Base-by-base conservation (phyloP, 2,797 vertebrate genomes). In the Toxotes lorentzi region DNA sequence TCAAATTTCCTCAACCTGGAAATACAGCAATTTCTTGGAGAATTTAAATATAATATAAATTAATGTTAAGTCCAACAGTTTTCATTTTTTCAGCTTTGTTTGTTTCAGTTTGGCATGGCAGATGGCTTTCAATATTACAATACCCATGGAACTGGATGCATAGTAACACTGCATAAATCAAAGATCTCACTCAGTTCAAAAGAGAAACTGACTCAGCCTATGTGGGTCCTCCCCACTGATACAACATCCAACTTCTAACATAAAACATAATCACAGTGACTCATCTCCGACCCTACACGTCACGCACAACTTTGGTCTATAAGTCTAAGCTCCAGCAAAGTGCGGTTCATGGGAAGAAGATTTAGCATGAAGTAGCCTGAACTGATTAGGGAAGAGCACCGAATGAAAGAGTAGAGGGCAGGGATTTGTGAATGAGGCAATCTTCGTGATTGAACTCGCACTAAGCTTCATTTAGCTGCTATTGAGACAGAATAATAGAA, bases 401-500 rank as follows among this genome's bases (percentile, higher is more conserved):
- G 56, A 65, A 50, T 41, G 23, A 66, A 38, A n/a, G 54, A 58
- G 62, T 40, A 58, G 74, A 84, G 76, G 81, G 73, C 56, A 60
- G 16, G 60, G 63, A 68, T 77, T 74, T 71, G 69, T 76, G 73
- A 84, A 75, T 75, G 81, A 79, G 64, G 45, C 69, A 83, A 79
- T 86, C 75, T 64, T 35, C 66, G 66, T 77, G 78, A 86, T 82
- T 86, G 75, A 70, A 78, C 70, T 65, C 13, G 12, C 66, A 53
- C 56, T 67, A 56, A 78, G 73, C 84, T 70, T 82, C 73, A 82
- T 86, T 88, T 82, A 69, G 81, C 78, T 60, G 59, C 86, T 84
- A 70, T 79, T 79, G 63, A 77, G 21, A 86, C 48, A 62, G 78
- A 81, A 79, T 73, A 82, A 82, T 59, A 23, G 53, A 51, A 62